A percentile compares a stretch with the other conserved stretches of the same genome.
phyloP scores from a whole-genome alignment of 2,797 vertebrate genomes.

The Cephalopachus bancanus region DNA sequence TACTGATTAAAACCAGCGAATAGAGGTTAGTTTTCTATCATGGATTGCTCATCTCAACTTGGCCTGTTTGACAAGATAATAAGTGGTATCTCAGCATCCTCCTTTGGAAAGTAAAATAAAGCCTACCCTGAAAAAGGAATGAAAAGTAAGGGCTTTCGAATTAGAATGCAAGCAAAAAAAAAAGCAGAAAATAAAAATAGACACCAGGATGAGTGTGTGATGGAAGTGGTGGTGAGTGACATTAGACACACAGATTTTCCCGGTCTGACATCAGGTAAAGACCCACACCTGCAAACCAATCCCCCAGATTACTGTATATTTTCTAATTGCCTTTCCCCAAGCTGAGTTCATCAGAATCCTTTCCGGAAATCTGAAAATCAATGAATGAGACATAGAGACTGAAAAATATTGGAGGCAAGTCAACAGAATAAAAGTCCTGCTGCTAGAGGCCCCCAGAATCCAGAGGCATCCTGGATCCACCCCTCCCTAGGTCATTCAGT shows the following conservation, averaged over 20 bases:
- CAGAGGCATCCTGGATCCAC: neutral
- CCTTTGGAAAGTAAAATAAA: neutral
- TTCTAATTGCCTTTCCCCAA: neutral
- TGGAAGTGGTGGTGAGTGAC: neutral
- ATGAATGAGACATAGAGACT: neutral
- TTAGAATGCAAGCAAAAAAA: neutral
- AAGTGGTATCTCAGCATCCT: neutral
- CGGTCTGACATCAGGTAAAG: neutral
- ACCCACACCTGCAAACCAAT: neutral
- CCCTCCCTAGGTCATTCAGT: neutral
- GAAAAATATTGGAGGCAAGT: neutral
- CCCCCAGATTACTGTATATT: neutral
- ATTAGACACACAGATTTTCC: neutral
- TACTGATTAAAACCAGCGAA: neutral
- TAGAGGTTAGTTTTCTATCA: neutral
- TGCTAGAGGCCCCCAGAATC: neutral
- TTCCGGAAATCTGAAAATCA: neutral
- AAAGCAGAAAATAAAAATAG: neutral
- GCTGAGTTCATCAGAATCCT: neutral
- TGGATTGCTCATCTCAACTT: neutral
- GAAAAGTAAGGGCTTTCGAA: neutral
- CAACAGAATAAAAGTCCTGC: neutral
- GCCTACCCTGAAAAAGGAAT: neutral
- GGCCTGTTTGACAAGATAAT: neutral
- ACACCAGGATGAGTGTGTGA: neutral